These are phyloP conservation scores for Falcunculus frontatus DNA, from an alignment of 2,113 vertebrate genomes.

Conservation along the genomic window DNA sequence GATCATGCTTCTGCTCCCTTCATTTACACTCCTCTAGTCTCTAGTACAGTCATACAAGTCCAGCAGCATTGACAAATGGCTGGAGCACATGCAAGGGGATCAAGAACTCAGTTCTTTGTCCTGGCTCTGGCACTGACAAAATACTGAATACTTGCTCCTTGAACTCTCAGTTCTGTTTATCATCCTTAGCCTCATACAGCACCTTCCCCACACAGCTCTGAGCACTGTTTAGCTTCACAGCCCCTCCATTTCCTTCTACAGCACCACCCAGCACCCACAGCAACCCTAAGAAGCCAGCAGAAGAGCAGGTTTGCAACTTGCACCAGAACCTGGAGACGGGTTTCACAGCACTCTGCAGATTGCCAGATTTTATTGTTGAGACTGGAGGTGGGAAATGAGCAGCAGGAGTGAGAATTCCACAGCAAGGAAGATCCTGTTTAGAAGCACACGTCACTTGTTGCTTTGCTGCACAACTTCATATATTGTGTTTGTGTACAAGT, in stretches of 20 bases:
- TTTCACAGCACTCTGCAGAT: background rate
- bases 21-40: background rate
- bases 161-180: background rate
- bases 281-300: background rate
- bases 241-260: background rate
- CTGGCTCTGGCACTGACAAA: background rate
- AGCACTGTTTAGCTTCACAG: background rate
- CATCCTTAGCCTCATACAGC: fast-evolving
- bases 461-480: background rate
- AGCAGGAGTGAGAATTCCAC: background rate
- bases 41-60: background rate
- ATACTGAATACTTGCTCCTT: background rate
- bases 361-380: background rate
- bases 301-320: background rate
- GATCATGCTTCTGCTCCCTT: background rate
- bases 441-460: background rate
- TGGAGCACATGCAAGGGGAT: background rate
- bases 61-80: background rate
- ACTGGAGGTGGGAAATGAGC: background rate
- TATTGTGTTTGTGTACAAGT: background rate
- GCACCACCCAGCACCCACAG: background rate
- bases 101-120: background rate
- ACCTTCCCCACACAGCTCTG: background rate
- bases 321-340: background rate
- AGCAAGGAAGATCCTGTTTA: background rate